A percentile compares a stretch with the other conserved stretches of the same genome.
Evolutionary conservation across 2,888 invertebrate species (phyloP).

Genomic region (Colostygia pectinataria): DNA sequence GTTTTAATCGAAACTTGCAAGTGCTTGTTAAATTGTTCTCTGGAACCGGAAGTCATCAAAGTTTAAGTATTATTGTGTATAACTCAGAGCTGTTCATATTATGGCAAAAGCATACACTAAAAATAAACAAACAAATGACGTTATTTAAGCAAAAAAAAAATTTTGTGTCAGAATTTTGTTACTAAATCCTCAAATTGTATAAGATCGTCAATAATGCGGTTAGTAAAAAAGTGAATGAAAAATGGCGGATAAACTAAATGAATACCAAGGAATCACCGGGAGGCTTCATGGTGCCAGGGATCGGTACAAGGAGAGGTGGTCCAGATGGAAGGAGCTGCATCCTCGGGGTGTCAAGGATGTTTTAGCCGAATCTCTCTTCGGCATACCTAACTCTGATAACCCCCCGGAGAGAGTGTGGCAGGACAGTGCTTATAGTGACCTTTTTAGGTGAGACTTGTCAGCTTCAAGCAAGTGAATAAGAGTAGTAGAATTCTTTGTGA

Average conservation of each 20-base stretch:
- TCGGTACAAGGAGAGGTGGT: slow-evolving; percentile 84
- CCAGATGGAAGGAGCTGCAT: slow-evolving; percentile 84
- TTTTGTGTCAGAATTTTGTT: not conserved
- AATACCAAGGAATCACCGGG: slow-evolving; percentile 90
- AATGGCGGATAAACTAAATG: slow-evolving; percentile 90
- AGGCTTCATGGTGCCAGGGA: slow-evolving; percentile 87
- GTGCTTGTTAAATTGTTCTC: slow-evolving; percentile 17
- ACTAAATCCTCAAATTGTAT: too few species aligned
- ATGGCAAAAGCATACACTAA: not conserved
- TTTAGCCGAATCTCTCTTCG: slow-evolving; percentile 70
- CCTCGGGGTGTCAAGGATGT: slow-evolving; percentile 79
- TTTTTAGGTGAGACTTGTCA: slow-evolving; percentile 56
- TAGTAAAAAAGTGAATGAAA: slow-evolving; percentile 9
- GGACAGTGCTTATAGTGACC: slow-evolving; percentile 67
- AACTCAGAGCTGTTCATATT: not conserved
- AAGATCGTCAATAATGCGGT: not conserved
- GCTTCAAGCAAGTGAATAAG: too few species aligned
- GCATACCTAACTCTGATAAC: slow-evolving; percentile 69
- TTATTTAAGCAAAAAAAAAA: too few species aligned
- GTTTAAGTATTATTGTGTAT: not conserved
- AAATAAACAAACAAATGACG: not conserved
- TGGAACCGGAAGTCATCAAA: slow-evolving; percentile 1
- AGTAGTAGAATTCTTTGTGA: too few species aligned
- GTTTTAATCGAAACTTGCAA: slow-evolving; percentile 21
- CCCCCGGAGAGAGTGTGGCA: slow-evolving; percentile 63